phyloP scores from a whole-genome alignment of 2,888 invertebrate species.

The Macrosoma leucophasiata region DNA sequence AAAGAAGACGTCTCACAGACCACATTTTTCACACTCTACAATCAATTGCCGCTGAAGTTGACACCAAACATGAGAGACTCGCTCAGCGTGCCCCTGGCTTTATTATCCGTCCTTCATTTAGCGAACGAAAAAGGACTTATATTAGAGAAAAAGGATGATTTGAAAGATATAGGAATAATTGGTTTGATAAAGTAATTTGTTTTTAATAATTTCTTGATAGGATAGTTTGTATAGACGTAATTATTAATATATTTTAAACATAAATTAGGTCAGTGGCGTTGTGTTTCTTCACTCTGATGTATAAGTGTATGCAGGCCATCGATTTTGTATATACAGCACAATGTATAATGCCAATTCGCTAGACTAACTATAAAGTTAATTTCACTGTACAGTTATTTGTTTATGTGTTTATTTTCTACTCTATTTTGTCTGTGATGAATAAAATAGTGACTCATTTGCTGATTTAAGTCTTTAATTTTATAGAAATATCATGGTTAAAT shows the following conservation, averaged over 20 bases:
- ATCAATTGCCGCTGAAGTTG: conserved; percentile 72
- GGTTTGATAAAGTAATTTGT: conserved; percentile 41
- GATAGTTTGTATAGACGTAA: conserved; percentile 1
- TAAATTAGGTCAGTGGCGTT: too few relatives aligned
- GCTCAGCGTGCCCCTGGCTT: conserved; percentile 85
- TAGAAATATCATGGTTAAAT: too few relatives aligned
- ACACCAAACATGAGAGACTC: conserved; percentile 80
- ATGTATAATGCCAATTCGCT: too few relatives aligned
- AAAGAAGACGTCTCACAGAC: conserved; percentile 57
- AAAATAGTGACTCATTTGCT: too few relatives aligned
- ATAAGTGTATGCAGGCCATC: too few relatives aligned
- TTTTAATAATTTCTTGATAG: conserved; percentile 5
- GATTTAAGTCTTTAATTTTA: too few relatives aligned
- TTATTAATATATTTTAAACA: too few relatives aligned
- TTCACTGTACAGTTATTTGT: too few relatives aligned
- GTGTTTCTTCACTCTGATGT: background rate
- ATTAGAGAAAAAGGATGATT: conserved; percentile 64
- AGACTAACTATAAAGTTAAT: too few relatives aligned
- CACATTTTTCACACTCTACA: conserved; percentile 75
- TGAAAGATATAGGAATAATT: conserved; percentile 70
- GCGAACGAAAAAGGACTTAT: conserved; percentile 86
- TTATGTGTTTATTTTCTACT: too few relatives aligned
- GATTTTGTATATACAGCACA: too few relatives aligned
- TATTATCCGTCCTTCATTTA: conserved; percentile 88
- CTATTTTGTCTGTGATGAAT: too few relatives aligned